phyloP scores from a whole-genome alignment of 2,113 vertebrate species.

The Semicossyphus pulcher region DNA sequence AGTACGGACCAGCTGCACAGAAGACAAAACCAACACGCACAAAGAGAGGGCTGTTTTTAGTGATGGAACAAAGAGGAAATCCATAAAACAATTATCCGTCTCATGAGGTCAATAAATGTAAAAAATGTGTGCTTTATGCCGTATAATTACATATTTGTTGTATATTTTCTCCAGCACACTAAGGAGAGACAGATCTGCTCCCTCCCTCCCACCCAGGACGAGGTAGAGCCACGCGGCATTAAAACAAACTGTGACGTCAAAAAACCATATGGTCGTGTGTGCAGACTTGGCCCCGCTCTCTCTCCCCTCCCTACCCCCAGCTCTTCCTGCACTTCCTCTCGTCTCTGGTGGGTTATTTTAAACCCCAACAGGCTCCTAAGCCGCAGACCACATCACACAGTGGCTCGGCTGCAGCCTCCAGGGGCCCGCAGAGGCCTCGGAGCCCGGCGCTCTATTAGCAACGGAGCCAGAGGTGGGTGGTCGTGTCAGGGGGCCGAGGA shows the following conservation, averaged over 20 bases:
- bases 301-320: slow-evolving; percentile 48
- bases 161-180: background rate
- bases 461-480: slow-evolving; percentile 81
- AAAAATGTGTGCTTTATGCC: background rate
- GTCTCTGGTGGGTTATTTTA: slow-evolving; percentile 81
- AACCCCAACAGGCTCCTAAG: slow-evolving; percentile 72
- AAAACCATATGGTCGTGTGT: slow-evolving; percentile 73
- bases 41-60: slow-evolving; percentile 10
- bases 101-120: background rate
- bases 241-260: slow-evolving; percentile 70
- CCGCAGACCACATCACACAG: slow-evolving; percentile 80
- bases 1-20: slow-evolving; percentile 92
- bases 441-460: slow-evolving; percentile 73
- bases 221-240: slow-evolving; percentile 61
- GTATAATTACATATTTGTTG: slow-evolving; percentile 3
- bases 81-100: background rate
- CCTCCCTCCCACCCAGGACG: slow-evolving; percentile 32
- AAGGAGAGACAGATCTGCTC: slow-evolving; percentile 18
- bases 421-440: slow-evolving; percentile 65
- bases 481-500: slow-evolving; percentile 59
- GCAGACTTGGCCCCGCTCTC: slow-evolving; percentile 59
- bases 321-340: slow-evolving; percentile 69
- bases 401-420: slow-evolving; percentile 67
- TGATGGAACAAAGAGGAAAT: background rate
- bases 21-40: slow-evolving; percentile 8